phyloP scores from a whole-genome alignment of 2,113 vertebrate species.

The Sclerurus mexicanus region DNA sequence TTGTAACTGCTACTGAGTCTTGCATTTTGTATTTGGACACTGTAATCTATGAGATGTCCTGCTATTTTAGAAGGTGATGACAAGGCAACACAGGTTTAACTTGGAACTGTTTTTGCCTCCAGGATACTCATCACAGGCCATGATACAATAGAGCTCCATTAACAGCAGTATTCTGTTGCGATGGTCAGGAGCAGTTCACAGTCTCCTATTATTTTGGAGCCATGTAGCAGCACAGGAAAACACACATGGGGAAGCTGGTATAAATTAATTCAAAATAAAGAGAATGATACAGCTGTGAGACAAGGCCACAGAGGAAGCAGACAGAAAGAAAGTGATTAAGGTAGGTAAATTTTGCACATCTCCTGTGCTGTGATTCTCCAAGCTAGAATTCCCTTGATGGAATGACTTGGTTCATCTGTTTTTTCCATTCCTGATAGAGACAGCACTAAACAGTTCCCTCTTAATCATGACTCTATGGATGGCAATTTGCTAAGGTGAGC shows the following conservation, averaged over 20 bases:
- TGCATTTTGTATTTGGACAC: neutral
- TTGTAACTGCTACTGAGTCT: neutral
- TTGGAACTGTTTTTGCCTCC: neutral
- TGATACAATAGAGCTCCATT: neutral
- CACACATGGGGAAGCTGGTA: neutral
- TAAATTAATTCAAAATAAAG: neutral
- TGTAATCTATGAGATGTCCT: neutral
- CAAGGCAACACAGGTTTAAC: neutral
- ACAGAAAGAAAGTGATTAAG: neutral
- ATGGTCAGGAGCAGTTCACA: neutral
- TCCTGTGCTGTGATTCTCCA: neutral
- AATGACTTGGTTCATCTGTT: neutral
- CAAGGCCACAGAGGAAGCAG: neutral
- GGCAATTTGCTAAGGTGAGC: neutral
- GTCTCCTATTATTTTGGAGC: neutral
- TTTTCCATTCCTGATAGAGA: neutral
- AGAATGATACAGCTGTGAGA: neutral
- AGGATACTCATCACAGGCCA: neutral
- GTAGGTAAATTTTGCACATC: neutral
- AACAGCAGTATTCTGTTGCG: neutral
- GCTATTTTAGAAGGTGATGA: neutral
- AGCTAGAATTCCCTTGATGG: neutral
- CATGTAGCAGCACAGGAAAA: neutral
- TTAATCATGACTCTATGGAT: neutral
- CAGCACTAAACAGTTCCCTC: neutral